These are phyloP conservation scores for Lathronympha strigana DNA, from an alignment of 2,888 invertebrate genomes.

Conservation along the genomic window DNA sequence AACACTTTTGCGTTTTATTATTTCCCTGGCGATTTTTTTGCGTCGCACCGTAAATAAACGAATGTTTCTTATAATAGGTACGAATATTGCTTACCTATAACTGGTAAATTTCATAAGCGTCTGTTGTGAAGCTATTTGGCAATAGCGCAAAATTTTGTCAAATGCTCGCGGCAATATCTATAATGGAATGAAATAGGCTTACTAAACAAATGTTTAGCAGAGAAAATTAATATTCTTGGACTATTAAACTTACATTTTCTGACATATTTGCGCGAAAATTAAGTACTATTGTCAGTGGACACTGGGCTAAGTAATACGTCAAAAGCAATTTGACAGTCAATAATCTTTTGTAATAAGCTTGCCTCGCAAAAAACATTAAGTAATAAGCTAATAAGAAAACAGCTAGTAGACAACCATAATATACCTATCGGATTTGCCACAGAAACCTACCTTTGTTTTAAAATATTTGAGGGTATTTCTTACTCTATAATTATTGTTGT, in stretches of 20 bases:
- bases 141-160: slow-evolving; percentile 26
- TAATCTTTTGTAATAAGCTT: not conserved
- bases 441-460: too few species aligned
- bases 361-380: slow-evolving; percentile 5
- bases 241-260: not conserved
- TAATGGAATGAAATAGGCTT: not conserved
- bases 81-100: not conserved
- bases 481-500: not conserved
- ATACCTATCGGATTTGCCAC: not conserved
- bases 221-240: slow-evolving; percentile 20
- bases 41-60: not conserved
- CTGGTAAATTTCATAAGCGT: slow-evolving; percentile 3
- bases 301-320: not conserved
- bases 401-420: not conserved
- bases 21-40: not conserved
- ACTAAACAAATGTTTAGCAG: slow-evolving; percentile 32
- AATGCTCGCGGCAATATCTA: slow-evolving; percentile 20
- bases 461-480: not conserved
- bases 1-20: not conserved
- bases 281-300: not conserved
- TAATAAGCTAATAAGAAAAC: slow-evolving; percentile 5
- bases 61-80: too few species aligned
- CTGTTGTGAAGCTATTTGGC: slow-evolving; percentile 17
- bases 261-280: not conserved
- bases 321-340: not conserved